Percentiles rank a stretch among this genome's conserved stretches.
Conservation (phyloP, 92 coral and sea anemone genomes). For the Metridium senile region DNA sequence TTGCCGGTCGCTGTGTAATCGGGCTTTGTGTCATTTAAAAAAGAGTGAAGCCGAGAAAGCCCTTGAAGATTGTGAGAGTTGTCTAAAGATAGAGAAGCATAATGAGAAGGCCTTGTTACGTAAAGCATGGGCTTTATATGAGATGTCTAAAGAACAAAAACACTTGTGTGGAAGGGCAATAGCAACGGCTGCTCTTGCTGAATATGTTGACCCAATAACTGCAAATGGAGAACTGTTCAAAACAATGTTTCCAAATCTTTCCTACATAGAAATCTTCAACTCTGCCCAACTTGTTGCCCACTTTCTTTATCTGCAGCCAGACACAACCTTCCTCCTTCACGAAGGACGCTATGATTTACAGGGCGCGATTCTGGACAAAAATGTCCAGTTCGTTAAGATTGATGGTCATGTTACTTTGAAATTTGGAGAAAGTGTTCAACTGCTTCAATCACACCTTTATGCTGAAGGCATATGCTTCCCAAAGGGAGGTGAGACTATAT, state of each 20-base stretch:
- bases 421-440: not conserved
- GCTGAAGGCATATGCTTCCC: slow-evolving; percentile 56
- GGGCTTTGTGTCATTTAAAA: slow-evolving; percentile 68
- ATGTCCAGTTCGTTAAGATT: slow-evolving; percentile 51
- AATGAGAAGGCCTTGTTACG: slow-evolving; percentile 66
- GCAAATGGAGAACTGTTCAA: slow-evolving; percentile 15
- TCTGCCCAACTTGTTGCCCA: slow-evolving; percentile 30
- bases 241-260: slow-evolving; percentile 40
- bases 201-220: slow-evolving; percentile 38
- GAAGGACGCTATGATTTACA: slow-evolving; percentile 52
- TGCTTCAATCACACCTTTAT: slow-evolving; percentile 21
- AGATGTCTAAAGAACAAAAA: slow-evolving; percentile 40
- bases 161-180: slow-evolving; percentile 13
- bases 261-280: slow-evolving; percentile 25
- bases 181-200: slow-evolving; percentile 62
- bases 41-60: slow-evolving; percentile 56
- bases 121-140: slow-evolving; percentile 78
- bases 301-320: slow-evolving; percentile 1
- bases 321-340: slow-evolving; percentile 53
- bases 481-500: slow-evolving; percentile 29
- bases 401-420: slow-evolving; percentile 28
- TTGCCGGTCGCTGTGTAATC: slow-evolving; percentile 47
- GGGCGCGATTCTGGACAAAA: not conserved
- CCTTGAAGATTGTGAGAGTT: slow-evolving; percentile 63
- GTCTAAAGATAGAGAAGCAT: slow-evolving; percentile 44